phyloP scores from a whole-genome alignment of 2,888 invertebrate species.

The Unio pictorum region DNA sequence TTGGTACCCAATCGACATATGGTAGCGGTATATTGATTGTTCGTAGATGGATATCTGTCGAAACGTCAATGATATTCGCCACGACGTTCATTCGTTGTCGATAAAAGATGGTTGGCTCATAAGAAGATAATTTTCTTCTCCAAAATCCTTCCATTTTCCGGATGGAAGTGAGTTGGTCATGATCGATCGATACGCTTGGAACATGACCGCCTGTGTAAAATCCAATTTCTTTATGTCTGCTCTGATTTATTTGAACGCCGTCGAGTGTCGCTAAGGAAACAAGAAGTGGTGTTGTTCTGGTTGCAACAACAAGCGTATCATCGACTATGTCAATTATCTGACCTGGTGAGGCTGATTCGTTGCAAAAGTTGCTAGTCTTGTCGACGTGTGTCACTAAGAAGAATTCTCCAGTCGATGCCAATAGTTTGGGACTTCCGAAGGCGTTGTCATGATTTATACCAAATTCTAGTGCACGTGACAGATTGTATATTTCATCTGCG shows the following conservation, averaged over 20 bases:
- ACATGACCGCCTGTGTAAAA: conserved; percentile 18
- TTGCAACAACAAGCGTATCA: conserved; percentile 38
- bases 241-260: conserved; percentile 26
- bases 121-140: conserved; percentile 31
- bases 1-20: conserved; percentile 1
- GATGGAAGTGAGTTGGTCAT: conserved; percentile 11
- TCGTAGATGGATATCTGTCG: conserved; percentile 26
- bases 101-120: conserved; percentile 49
- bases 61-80: conserved; percentile 37
- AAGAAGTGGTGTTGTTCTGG: conserved; percentile 21
- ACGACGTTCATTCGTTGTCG: conserved; percentile 48
- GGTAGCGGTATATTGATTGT: conserved; percentile 16
- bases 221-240: conserved; percentile 19
- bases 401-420: conserved; percentile 31
- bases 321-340: conserved; percentile 37
- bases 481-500: conserved; percentile 27
- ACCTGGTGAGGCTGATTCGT: conserved; percentile 13
- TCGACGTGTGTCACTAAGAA: conserved; percentile 43
- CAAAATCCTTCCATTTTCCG: conserved; percentile 45
- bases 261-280: conserved; percentile 39
- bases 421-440: conserved; percentile 46
- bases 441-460: conserved; percentile 44
- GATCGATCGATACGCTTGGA: conserved; percentile 8
- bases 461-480: conserved; percentile 43
- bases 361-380: conserved; percentile 3